phyloP scores from a whole-genome alignment of 2,797 vertebrate genomes.

The Chaetophractus vellerosus region DNA sequence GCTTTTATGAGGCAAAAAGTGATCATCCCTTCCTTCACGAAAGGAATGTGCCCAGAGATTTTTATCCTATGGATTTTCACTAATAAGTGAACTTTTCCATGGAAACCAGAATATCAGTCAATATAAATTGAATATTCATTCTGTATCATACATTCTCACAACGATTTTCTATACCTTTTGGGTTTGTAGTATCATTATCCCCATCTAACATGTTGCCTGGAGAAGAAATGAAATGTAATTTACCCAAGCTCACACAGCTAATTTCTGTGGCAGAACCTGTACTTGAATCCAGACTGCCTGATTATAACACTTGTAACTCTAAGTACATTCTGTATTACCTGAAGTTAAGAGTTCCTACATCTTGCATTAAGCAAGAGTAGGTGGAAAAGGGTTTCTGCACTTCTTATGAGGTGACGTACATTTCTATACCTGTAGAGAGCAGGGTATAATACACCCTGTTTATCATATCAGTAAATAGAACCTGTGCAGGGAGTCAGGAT shows the following conservation, averaged over 20 bases:
- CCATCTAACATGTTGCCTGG: background rate
- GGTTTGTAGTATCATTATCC: background rate
- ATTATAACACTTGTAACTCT: background rate
- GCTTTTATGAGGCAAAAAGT: slow-evolving; percentile 27
- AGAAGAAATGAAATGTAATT: background rate
- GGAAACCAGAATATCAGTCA: slow-evolving; percentile 22
- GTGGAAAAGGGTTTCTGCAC: background rate
- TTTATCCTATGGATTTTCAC: background rate
- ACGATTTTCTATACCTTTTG: background rate
- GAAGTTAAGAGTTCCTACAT: background rate
- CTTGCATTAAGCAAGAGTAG: background rate
- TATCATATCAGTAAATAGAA: background rate
- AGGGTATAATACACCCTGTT: background rate
- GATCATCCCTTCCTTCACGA: slow-evolving; percentile 1
- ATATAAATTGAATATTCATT: slow-evolving; percentile 46
- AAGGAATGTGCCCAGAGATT: background rate
- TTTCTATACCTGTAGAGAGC: background rate
- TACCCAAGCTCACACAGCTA: background rate
- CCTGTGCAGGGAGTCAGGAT: background rate
- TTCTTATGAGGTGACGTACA: background rate
- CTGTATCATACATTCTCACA: background rate
- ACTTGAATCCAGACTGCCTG: background rate
- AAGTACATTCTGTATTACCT: background rate
- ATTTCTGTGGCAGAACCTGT: background rate
- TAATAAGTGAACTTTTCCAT: slow-evolving; percentile 51